A percentile compares a stretch with the other conserved stretches of the same genome.
These are phyloP conservation scores for Osmerus mordax DNA, from an alignment of 2,113 vertebrate species.

Conservation along the genomic window DNA sequence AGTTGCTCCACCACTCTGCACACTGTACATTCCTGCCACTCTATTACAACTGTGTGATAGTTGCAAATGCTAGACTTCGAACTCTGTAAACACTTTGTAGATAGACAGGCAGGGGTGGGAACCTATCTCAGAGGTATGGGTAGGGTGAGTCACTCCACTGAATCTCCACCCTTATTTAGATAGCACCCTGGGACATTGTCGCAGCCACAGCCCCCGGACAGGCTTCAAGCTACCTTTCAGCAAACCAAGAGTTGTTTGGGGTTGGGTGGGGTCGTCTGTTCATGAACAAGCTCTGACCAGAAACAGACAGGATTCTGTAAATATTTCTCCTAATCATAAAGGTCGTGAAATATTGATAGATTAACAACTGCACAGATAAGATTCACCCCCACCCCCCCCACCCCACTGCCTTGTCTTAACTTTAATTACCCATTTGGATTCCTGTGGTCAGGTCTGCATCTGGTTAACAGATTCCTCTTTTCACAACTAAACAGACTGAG, in stretches of 20 bases:
- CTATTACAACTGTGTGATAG: slow-evolving; percentile 43
- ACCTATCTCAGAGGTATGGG: slow-evolving; percentile 6
- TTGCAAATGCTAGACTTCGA: slow-evolving; percentile 52
- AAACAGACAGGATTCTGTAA: slow-evolving; percentile 8
- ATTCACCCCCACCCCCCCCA: background rate
- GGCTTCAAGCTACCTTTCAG: slow-evolving; percentile 8
- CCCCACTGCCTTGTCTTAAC: background rate
- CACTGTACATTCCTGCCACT: slow-evolving; percentile 14
- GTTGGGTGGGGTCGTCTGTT: slow-evolving; percentile 6
- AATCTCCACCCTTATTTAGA: slow-evolving; percentile 52
- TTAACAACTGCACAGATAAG: slow-evolving; percentile 29
- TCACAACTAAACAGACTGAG: too few relatives aligned
- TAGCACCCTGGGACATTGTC: slow-evolving; percentile 16
- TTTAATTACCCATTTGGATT: too few relatives aligned
- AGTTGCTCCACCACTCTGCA: slow-evolving; percentile 17
- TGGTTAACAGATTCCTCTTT: too few relatives aligned
- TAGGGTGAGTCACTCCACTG: slow-evolving; percentile 13
- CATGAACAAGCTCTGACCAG: background rate
- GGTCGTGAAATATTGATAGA: slow-evolving; percentile 29
- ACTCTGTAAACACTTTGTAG: slow-evolving; percentile 28
- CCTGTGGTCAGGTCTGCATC: too few relatives aligned
- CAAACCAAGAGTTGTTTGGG: background rate
- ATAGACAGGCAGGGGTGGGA: background rate
- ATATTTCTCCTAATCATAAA: background rate
- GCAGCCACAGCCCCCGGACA: background rate